These are phyloP conservation scores for Coreoperca whiteheadi DNA, from an alignment of 2,113 vertebrate genomes.

Conservation along the genomic window DNA sequence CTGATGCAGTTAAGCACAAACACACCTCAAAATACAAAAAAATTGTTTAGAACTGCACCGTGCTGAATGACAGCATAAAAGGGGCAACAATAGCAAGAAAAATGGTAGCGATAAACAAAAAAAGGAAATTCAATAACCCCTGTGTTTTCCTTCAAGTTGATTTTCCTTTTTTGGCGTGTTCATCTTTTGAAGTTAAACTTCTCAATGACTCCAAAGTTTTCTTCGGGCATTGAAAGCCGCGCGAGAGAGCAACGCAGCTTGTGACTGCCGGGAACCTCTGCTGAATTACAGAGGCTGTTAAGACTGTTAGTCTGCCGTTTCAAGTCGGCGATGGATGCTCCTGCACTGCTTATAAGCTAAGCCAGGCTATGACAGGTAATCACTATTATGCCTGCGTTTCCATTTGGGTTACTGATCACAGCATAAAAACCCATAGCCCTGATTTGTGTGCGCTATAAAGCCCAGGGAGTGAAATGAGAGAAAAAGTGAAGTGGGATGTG, in stretches of 20 bases:
- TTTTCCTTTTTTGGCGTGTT: slow-evolving; percentile 12
- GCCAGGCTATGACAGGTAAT: slow-evolving; percentile 78
- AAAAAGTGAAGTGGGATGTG: slow-evolving; percentile 62
- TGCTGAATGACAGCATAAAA: neutral
- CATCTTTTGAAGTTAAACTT: slow-evolving; percentile 53
- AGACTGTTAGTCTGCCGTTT: slow-evolving; percentile 67
- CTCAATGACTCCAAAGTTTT: slow-evolving; percentile 44
- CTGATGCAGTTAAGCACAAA: slow-evolving; percentile 11
- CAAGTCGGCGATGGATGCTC: slow-evolving; percentile 63
- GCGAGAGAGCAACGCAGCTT: slow-evolving; percentile 18
- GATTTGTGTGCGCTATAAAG: slow-evolving; percentile 77
- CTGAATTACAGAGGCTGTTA: slow-evolving; percentile 67
- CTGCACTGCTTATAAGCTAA: slow-evolving; percentile 64
- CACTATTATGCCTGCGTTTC: slow-evolving; percentile 70
- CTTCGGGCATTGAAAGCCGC: slow-evolving; percentile 13
- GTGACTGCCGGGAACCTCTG: slow-evolving; percentile 31
- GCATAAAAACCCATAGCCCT: slow-evolving; percentile 71
- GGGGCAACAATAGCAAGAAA: slow-evolving; percentile 21
- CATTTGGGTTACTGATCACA: slow-evolving; percentile 78
- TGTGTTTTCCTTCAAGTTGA: slow-evolving; percentile 35
- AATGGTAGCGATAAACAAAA: slow-evolving; percentile 39
- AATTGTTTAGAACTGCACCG: neutral
- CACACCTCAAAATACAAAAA: slow-evolving; percentile 16
- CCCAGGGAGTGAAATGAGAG: slow-evolving; percentile 41
- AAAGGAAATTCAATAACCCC: slow-evolving; percentile 31